These are phyloP conservation scores for Grallaria varia DNA, from an alignment of 2,113 vertebrate genomes.

Conservation along the genomic window DNA sequence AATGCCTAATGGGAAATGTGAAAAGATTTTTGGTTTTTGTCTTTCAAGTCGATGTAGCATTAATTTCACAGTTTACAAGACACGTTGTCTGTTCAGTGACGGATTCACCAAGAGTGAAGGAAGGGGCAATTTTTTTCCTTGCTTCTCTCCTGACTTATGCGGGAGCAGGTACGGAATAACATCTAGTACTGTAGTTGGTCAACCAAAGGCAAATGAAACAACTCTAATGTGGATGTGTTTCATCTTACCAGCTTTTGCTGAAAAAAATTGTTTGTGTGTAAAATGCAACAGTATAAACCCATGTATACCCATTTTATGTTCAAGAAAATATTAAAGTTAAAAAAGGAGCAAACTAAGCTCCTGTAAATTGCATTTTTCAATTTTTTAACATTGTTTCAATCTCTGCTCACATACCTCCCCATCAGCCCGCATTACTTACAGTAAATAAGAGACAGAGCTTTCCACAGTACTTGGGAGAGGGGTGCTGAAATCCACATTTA, in stretches of 20 bases:
- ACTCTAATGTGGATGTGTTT: not conserved
- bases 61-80: not conserved
- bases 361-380: not conserved
- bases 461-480: slow-evolving; percentile 74
- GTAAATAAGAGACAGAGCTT: slow-evolving; percentile 77
- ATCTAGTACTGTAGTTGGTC: not conserved
- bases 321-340: not conserved
- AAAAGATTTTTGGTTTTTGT: not conserved
- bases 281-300: not conserved
- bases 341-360: not conserved
- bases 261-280: not conserved
- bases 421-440: slow-evolving; percentile 74
- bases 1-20: not conserved
- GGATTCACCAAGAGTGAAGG: not conserved
- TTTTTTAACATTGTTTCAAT: not conserved
- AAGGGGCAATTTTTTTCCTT: not conserved
- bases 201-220: not conserved
- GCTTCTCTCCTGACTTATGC: not conserved
- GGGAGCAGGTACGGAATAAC: not conserved
- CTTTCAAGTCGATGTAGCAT: not conserved
- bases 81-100: not conserved
- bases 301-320: not conserved
- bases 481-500: slow-evolving; percentile 87
- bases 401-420: not conserved
- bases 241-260: not conserved